Conservation (phyloP, 1,140 invertebrate species). For the Atta texana region DNA sequence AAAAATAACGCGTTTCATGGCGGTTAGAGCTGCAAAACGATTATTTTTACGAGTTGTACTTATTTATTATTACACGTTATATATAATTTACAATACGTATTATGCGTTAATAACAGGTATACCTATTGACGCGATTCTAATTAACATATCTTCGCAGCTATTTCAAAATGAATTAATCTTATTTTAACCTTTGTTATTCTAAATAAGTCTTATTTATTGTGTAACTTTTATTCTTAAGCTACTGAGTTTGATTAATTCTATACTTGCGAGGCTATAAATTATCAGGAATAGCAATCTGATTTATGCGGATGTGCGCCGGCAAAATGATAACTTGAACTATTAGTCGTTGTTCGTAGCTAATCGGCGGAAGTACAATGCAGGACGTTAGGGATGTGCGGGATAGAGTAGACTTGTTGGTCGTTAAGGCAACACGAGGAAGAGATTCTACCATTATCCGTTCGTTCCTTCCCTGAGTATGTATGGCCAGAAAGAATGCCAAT, state of each 20-base stretch:
- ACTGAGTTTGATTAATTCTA: conserved; percentile 3
- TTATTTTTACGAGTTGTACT: conserved; percentile 19
- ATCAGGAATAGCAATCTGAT: conserved; percentile 17
- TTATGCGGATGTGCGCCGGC: conserved; percentile 19
- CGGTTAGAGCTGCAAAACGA: neutral
- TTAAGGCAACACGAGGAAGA: conserved; percentile 51
- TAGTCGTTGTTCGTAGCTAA: conserved; percentile 47
- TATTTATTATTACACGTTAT: too few species aligned
- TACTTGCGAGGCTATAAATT: neutral
- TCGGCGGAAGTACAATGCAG: conserved; percentile 53
- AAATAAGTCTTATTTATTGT: neutral
- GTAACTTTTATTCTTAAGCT: neutral
- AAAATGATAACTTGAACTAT: conserved; percentile 44
- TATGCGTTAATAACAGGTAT: neutral
- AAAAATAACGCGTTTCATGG: conserved; percentile 18
- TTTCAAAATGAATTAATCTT: neutral
- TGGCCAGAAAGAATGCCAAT: conserved; percentile 69
- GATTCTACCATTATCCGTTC: conserved; percentile 61
- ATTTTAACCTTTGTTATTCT: neutral
- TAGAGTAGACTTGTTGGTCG: conserved; percentile 43
- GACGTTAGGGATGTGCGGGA: conserved; percentile 53
- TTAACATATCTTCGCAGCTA: neutral
- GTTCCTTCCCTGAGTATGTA: conserved; percentile 39
- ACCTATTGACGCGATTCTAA: neutral
- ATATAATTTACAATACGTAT: neutral